A percentile compares a stretch with the other conserved stretches of the same genome.
Conservation (phyloP, 2,888 invertebrate species). For the Drosophila demipolita region DNA sequence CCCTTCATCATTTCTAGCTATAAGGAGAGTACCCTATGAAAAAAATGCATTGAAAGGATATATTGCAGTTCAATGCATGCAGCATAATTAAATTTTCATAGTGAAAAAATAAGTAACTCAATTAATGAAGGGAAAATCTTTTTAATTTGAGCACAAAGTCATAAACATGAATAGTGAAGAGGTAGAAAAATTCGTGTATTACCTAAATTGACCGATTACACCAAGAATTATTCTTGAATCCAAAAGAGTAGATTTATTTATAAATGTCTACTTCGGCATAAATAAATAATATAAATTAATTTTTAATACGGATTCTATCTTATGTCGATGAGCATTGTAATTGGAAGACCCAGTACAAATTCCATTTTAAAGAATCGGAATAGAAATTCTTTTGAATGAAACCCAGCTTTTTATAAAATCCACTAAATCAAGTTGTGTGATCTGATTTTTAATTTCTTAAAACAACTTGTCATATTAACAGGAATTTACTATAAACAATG, state of each 20-base stretch:
- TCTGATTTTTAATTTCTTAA: not conserved
- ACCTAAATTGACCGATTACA: not conserved
- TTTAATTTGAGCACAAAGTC: not conserved
- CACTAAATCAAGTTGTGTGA: not conserved
- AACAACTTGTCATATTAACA: not conserved
- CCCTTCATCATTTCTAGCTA: constrained; percentile 29
- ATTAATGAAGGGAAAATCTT: not conserved
- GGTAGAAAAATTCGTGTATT: not conserved
- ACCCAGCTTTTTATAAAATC: not conserved
- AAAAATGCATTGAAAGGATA: not conserved
- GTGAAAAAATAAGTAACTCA: not conserved
- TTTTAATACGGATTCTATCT: not conserved
- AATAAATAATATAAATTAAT: not conserved
- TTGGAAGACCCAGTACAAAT: not conserved
- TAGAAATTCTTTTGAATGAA: not conserved
- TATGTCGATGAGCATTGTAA: not conserved
- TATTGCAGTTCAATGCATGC: not conserved
- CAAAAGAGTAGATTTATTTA: not conserved
- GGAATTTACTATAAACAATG: not conserved
- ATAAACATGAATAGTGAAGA: not conserved
- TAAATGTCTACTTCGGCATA: not conserved
- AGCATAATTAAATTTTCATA: not conserved
- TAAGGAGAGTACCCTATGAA: not conserved
- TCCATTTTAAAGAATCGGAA: not conserved
- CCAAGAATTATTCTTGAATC: not conserved